Conservation (phyloP, 2,888 invertebrate genomes). For the Cataglyphis livida region DNA sequence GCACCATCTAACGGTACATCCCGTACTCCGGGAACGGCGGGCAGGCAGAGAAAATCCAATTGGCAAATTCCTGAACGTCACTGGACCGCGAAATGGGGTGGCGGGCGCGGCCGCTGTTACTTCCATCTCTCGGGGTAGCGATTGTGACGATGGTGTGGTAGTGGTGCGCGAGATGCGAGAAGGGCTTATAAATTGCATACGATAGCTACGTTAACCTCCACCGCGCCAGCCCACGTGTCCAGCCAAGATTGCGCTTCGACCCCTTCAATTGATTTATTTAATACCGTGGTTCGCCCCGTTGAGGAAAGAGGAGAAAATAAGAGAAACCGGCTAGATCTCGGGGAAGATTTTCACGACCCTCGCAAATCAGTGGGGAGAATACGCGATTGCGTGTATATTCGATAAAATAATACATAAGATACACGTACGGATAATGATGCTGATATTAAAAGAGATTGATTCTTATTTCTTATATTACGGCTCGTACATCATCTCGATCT, state of each 20-base stretch:
- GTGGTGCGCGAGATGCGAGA: conserved; percentile 69
- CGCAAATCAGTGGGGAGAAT: background rate
- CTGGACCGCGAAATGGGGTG: conserved; percentile 85
- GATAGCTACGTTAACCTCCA: conserved; percentile 76
- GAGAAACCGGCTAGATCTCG: background rate
- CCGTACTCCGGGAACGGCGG: conserved; percentile 76
- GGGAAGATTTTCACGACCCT: conserved; percentile 7
- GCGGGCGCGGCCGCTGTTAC: conserved; percentile 81
- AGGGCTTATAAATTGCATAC: conserved; percentile 84
- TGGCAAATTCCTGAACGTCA: conserved; percentile 84
- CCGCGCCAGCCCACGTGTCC: conserved; percentile 71
- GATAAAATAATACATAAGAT: background rate
- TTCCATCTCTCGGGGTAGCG: conserved; percentile 78
- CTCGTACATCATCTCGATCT: background rate
- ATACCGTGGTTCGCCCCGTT: conserved; percentile 62
- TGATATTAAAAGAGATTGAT: background rate
- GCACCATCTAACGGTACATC: conserved; percentile 82
- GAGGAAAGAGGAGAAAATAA: conserved; percentile 42
- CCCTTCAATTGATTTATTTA: conserved; percentile 80
- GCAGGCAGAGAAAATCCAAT: conserved; percentile 84
- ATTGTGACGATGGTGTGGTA: conserved; percentile 74
- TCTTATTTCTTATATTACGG: background rate
- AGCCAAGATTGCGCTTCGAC: conserved; percentile 78
- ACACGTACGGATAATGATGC: background rate
- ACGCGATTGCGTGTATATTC: background rate